A percentile compares a stretch with the other conserved stretches of the same genome.
These are phyloP conservation scores for Unio delphinus DNA, from an alignment of 2,888 invertebrate genomes.

Conservation along the genomic window DNA sequence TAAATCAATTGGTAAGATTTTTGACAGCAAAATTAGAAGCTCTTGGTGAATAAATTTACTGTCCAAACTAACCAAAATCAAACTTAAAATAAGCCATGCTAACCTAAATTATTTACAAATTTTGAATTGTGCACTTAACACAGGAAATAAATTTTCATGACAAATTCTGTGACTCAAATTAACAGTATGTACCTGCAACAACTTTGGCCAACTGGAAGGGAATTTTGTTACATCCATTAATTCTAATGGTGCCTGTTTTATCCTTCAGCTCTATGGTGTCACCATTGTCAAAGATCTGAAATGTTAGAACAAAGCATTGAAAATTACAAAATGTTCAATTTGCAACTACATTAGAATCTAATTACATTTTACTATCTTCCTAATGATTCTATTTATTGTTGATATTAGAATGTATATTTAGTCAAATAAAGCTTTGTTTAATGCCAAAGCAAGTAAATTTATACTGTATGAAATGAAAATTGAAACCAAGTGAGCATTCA, in stretches of 20 bases:
- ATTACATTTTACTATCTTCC: too few species aligned
- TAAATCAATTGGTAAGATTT: too few species aligned
- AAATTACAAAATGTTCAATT: not conserved
- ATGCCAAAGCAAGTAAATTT: too few species aligned
- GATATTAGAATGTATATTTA: too few species aligned
- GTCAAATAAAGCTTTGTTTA: too few species aligned
- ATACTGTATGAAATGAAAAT: too few species aligned
- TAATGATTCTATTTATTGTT: too few species aligned
- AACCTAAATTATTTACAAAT: too few species aligned
- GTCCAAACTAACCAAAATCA: not conserved
- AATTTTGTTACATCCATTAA: conserved; percentile 39
- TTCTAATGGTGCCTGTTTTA: conserved; percentile 36
- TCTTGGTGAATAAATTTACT: too few species aligned
- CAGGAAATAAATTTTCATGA: not conserved
- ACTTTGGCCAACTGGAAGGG: conserved; percentile 29
- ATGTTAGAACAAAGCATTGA: not conserved
- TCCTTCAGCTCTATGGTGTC: conserved; percentile 36
- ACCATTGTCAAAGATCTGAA: conserved; percentile 17
- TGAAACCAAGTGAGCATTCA: too few species aligned
- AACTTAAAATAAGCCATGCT: not conserved
- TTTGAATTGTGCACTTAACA: too few species aligned
- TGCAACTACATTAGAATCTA: not conserved
- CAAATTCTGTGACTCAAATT: not conserved
- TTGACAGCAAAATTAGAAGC: too few species aligned
- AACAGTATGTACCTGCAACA: conserved; percentile 10